These are phyloP conservation scores for Polyodon spathula DNA, from an alignment of 2,113 vertebrate species.

Conservation along the genomic window DNA sequence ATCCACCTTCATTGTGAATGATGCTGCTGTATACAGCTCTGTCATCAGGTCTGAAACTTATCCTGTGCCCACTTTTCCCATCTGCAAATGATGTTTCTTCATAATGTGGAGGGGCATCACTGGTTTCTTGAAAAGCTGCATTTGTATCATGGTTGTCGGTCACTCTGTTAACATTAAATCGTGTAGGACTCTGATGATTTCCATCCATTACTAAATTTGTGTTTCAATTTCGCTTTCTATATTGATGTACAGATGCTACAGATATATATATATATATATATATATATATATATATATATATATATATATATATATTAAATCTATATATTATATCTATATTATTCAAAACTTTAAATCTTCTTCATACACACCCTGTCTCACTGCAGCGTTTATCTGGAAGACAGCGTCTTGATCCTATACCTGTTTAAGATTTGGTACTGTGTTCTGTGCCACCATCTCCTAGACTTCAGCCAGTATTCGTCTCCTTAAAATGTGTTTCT, in stretches of 20 bases:
- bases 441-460: too few species aligned
- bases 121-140: conserved; percentile 35
- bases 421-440: too few species aligned
- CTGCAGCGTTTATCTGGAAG: too few species aligned
- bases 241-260: conserved; percentile 23
- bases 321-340: too few species aligned
- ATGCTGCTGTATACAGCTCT: conserved; percentile 53
- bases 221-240: conserved; percentile 44
- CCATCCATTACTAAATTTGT: conserved; percentile 36
- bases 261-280: not conserved
- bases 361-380: too few species aligned
- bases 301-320: too few species aligned
- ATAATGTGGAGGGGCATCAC: conserved; percentile 69
- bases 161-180: conserved; percentile 64
- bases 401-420: too few species aligned
- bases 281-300: too few species aligned
- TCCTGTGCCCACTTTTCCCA: conserved; percentile 46
- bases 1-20: conserved; percentile 51
- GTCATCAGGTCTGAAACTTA: conserved; percentile 53
- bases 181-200: conserved; percentile 36
- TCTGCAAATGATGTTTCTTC: conserved; percentile 72
- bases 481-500: too few species aligned
- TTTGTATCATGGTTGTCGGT: conserved; percentile 45
- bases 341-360: too few species aligned
- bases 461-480: too few species aligned